Evolutionary conservation across 2,113 vertebrate species (phyloP).

Genomic region (Phainopepla nitens): DNA sequence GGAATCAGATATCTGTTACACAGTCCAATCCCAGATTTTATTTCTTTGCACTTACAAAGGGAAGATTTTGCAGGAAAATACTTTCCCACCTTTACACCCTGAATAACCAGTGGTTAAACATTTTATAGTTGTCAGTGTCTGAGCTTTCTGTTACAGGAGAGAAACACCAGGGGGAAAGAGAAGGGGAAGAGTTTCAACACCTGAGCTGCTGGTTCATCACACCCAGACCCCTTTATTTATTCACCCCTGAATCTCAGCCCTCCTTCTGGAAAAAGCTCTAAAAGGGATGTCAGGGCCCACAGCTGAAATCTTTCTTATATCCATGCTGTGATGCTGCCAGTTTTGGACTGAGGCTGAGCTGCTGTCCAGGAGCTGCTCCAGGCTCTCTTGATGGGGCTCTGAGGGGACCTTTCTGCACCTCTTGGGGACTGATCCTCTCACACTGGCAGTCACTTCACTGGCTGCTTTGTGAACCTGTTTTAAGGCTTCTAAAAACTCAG

Average conservation of each 20-base stretch:
- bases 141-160: not conserved
- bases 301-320: not conserved
- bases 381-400: not conserved
- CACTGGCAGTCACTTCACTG: not conserved
- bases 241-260: not conserved
- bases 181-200: not conserved
- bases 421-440: not conserved
- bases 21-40: not conserved
- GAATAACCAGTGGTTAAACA: not conserved
- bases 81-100: not conserved
- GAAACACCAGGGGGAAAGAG: not conserved
- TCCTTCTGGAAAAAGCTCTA: not conserved
- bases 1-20: conserved; percentile 39
- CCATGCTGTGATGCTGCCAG: not conserved
- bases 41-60: conserved; percentile 20
- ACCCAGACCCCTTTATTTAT: not conserved
- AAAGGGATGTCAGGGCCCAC: not conserved
- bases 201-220: not conserved
- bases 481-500: not conserved
- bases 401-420: not conserved
- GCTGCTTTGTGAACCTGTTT: not conserved
- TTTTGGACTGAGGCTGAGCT: not conserved
- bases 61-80: conserved; percentile 25
- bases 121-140: not conserved
- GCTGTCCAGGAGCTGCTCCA: not conserved